A percentile compares a stretch with the other conserved stretches of the same genome.
Conservation (phyloP, 2,888 invertebrate species). For the Fissipunctia ypsillon region DNA sequence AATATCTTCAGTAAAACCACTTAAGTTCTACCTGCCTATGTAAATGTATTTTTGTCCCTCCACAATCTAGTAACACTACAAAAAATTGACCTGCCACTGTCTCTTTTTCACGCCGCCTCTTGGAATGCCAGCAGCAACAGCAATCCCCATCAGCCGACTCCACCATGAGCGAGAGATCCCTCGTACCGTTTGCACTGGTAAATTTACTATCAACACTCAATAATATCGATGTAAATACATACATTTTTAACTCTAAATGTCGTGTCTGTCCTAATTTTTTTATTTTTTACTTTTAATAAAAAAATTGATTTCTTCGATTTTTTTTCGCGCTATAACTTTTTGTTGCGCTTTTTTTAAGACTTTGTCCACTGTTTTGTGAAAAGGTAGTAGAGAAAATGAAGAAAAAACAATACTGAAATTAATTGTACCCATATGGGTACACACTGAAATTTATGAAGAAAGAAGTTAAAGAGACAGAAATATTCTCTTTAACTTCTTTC, state of each 20-base stretch:
- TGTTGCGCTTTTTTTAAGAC: constrained; percentile 60
- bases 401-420: not conserved
- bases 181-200: constrained; percentile 90
- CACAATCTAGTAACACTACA: not conserved
- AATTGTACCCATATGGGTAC: too few relatives aligned
- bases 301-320: constrained; percentile 4
- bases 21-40: too few relatives aligned
- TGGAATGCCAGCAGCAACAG: constrained; percentile 83
- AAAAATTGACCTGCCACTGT: constrained; percentile 55
- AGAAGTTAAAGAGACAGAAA: too few relatives aligned
- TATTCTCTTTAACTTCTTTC: not conserved
- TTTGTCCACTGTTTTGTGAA: constrained; percentile 58
- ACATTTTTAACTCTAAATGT: constrained; percentile 75
- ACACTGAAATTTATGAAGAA: too few relatives aligned
- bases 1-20: too few relatives aligned
- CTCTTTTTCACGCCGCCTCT: constrained; percentile 81
- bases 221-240: constrained; percentile 88
- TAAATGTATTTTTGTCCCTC: not conserved
- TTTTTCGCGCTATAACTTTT: constrained; percentile 47
- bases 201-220: constrained; percentile 86
- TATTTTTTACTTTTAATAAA: constrained; percentile 37
- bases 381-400: not conserved
- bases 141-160: constrained; percentile 90
- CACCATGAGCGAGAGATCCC: constrained; percentile 89
- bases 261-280: constrained; percentile 48